Evolutionary conservation across 2,113 vertebrate genomes (phyloP), one percentile per base, ranked within the genome.

Genomic region (Burhinus bistriatus): DNA sequence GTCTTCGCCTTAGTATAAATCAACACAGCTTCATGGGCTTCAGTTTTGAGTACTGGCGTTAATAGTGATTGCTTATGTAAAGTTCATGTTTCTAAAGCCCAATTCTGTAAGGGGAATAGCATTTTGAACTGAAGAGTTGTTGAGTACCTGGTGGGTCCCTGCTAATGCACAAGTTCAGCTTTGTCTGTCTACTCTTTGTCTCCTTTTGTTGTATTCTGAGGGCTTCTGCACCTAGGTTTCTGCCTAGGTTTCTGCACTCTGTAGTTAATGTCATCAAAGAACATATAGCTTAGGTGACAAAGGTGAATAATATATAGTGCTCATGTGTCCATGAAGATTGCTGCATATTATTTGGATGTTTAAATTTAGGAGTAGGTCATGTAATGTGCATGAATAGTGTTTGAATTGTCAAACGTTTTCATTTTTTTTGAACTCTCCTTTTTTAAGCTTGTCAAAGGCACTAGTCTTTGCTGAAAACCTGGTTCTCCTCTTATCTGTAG

Each of bases 301-400:
- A 86, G 59, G 47, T 95, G 93, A 64, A 81, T 47, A 57, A 77
- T 69, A 34, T 0, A 0, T 77, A 40, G 47, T 40, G 59, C 72
- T 78, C 18, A 11, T 30, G 32, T 54, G 42, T 87, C 65, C 42
- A 8, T 80, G 29, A 29, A 45, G 45, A 45, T 54, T 85, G 71
- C 82, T 96, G 95, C 96, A 66, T 83, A 85, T 73, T 17, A 51
- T 86, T 90, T 90, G 84, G 90, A 90, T 80, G 8, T 4, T 85
- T 22, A 79, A 86, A 72, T 91, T 57, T 54, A 83, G 71, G 73
- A 86, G 62, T 84, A 69, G 79, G 62, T 80, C 54, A 9, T 49
- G 66, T 76, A 72, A 65, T 26, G 32, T 92, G 90, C 71, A 77
- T 94, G 89, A 87, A 38, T 42, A 21, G 32, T 72, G 58, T 82